Conservation (phyloP, 2,888 invertebrate species). For the Oxystoma pomonae region DNA sequence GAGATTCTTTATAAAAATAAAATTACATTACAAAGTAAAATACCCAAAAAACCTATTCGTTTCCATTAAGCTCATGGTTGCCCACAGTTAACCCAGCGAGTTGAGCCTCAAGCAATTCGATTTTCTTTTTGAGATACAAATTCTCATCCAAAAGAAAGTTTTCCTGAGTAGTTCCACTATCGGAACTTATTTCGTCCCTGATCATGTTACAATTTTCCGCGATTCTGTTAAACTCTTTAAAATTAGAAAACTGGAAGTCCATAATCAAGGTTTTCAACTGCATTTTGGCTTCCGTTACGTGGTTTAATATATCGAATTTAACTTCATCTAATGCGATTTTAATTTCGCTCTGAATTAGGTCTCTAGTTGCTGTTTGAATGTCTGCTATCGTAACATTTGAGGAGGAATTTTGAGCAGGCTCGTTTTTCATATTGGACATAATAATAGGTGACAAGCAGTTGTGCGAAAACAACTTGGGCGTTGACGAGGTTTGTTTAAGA, state of each 20-base stretch:
- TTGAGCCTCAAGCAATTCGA: conserved; percentile 47
- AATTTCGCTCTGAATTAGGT: conserved; percentile 30
- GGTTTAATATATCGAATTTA: conserved; percentile 32
- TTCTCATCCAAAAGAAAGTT: conserved; percentile 50
- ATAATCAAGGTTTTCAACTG: conserved; percentile 36
- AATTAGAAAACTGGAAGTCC: conserved; percentile 38
- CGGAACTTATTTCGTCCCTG: conserved; percentile 31
- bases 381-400: conserved; percentile 11
- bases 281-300: conserved; percentile 30
- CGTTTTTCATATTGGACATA: not conserved
- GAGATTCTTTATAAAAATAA: too few species aligned
- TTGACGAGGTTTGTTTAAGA: conserved; percentile 24
- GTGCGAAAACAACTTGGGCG: conserved; percentile 21
- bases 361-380: conserved; percentile 16
- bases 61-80: not conserved
- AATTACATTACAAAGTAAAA: too few species aligned
- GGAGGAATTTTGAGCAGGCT: not conserved
- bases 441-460: conserved; percentile 22
- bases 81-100: conserved; percentile 9
- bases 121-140: conserved; percentile 49
- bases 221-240: conserved; percentile 41
- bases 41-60: not conserved
- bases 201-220: conserved; percentile 34
- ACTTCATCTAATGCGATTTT: conserved; percentile 30
- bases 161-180: conserved; percentile 38